These are phyloP conservation scores for Dromas ardeola DNA, from an alignment of 2,113 vertebrate species.

Conservation along the genomic window DNA sequence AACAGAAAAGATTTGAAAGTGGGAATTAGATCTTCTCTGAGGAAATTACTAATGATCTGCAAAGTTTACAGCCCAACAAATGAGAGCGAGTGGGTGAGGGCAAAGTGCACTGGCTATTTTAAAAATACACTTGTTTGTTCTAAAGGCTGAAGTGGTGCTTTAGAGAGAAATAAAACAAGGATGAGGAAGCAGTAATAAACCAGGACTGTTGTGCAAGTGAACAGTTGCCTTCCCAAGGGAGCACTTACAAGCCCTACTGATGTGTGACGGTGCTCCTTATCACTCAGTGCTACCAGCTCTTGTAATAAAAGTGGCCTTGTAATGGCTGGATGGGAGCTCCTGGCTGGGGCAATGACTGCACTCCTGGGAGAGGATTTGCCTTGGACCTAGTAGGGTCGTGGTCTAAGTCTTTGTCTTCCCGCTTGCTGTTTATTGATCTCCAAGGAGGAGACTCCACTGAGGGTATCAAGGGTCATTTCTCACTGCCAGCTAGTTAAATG, in stretches of 20 bases:
- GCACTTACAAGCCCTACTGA: not conserved
- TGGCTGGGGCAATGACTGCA: not conserved
- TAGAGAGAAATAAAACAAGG: conserved; percentile 41
- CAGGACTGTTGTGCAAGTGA: not conserved
- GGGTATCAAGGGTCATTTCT: not conserved
- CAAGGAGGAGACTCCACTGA: not conserved
- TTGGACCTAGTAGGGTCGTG: not conserved
- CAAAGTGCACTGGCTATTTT: not conserved
- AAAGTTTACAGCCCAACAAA: not conserved
- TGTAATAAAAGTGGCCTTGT: not conserved
- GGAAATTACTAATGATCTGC: not conserved
- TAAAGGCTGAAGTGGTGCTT: conserved; percentile 24
- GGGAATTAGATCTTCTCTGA: not conserved
- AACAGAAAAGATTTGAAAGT: not conserved
- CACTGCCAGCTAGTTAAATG: not conserved
- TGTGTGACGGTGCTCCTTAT: not conserved
- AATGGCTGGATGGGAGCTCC: not conserved
- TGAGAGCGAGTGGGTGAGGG: not conserved
- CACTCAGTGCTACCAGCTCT: not conserved
- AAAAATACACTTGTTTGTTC: conserved; percentile 33
- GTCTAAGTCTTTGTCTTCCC: not conserved
- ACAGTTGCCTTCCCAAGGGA: not conserved
- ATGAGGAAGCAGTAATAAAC: conserved; percentile 13
- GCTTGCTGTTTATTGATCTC: not conserved
- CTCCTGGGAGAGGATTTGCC: not conserved